Base-by-base conservation (phyloP, 2,888 invertebrate species). In the Tipula confusa region DNA sequence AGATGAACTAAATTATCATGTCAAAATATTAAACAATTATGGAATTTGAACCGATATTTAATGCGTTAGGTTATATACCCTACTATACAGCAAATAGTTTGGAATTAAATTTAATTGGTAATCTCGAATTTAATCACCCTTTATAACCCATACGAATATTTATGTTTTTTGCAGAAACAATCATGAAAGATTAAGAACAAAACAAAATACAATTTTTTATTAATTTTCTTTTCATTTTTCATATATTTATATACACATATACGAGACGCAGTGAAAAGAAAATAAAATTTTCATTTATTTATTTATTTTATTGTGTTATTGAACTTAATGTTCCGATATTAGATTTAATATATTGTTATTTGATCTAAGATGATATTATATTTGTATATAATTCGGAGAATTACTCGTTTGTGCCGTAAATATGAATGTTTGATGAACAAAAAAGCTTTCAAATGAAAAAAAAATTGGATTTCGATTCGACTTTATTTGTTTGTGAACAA, bases 361-460 rank as follows among this genome's bases (percentile, higher is more conserved):
- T 64, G 64, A 64, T 64, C 18, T 24, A 24, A 18, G 64, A 64
- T 64, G 24, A 64, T 24, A 64, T 38, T 13, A 38, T 38, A 64
- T n/a, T n/a, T n/a, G 24, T 24, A n/a, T 43, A n/a, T 24, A 64
- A 64, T 64, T 64, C 64, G 64, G 2, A 24, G 64, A 64, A 64
- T 24, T 24, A 1, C 24, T 18, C 64, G 64, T 64, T 64, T 64
- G 64, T 64, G 24, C 15, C 15, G n/a, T 43, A 43, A 2, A 43
- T 6, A 36, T 4, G 15, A 1, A 15, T 43, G 15, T 43, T 18
- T 6, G 6, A 43, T 7, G 15, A 43, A 15, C 3, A 15, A 24
- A n/a, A 64, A 64, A 64, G 64, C 64, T 64, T 24, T 64, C 64
- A 64, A 64, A 64, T 64, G 64, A 64, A 64, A 64, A 9, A 64